These are phyloP conservation scores for Neelides sp. DNA, from an alignment of 1,140 invertebrate species.

Conservation along the genomic window DNA sequence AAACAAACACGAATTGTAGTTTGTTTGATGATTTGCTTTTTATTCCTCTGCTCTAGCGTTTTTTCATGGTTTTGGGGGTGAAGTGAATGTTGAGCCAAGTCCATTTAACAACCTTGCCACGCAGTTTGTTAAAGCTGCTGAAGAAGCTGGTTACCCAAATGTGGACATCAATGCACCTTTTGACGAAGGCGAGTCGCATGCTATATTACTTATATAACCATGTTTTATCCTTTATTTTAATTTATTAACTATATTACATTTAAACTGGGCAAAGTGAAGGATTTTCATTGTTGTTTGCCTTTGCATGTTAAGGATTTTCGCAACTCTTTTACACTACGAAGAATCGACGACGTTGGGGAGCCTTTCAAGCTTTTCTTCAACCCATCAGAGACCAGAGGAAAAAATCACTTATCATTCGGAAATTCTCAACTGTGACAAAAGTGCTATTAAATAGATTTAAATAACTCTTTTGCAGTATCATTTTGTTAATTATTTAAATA, in stretches of 20 bases:
- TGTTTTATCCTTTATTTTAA: neutral
- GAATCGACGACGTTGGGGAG: conserved; percentile 18
- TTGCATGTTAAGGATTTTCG: conserved; percentile 9
- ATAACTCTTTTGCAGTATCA: neutral
- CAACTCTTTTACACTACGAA: conserved; percentile 20
- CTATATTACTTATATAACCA: neutral
- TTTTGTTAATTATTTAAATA: neutral
- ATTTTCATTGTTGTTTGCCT: neutral
- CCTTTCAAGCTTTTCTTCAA: conserved; percentile 22
- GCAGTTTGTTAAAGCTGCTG: conserved; percentile 50
- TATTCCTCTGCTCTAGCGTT: conserved; percentile 9
- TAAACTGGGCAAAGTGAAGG: neutral
- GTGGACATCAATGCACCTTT: conserved; percentile 45
- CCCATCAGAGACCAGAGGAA: conserved; percentile 1
- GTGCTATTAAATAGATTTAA: neutral
- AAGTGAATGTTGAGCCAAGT: conserved; percentile 23
- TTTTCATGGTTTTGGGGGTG: conserved; percentile 32
- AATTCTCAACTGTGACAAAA: conserved; percentile 11
- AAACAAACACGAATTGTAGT: neutral
- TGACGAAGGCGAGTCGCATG: conserved; percentile 19
- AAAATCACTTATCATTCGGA: conserved; percentile 4
- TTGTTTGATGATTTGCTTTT: neutral
- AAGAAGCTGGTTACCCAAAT: conserved; percentile 55
- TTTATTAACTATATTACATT: neutral
- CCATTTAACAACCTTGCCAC: conserved; percentile 33